These are phyloP conservation scores for Crenichthys baileyi DNA, from an alignment of 2,797 vertebrate species.

Conservation along the genomic window DNA sequence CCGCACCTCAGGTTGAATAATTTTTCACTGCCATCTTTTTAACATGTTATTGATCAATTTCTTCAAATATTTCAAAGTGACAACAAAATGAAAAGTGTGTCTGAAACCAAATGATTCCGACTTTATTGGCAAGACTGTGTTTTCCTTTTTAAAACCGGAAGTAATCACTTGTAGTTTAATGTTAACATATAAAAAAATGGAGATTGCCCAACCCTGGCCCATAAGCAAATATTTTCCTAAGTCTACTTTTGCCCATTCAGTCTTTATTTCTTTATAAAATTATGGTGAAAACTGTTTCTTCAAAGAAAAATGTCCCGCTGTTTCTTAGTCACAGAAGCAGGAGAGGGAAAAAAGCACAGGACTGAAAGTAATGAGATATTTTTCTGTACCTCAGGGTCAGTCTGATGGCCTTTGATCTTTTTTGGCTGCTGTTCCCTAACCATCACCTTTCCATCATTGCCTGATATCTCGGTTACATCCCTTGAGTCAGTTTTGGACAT, in stretches of 20 bases:
- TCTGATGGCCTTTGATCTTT: constrained; percentile 22
- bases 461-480: constrained; percentile 3
- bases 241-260: background rate
- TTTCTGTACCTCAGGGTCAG: background rate
- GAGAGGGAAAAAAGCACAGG: background rate
- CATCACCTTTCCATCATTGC: constrained; percentile 4
- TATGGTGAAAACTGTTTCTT: background rate
- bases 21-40: too few relatives aligned
- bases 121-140: background rate
- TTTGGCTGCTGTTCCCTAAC: background rate
- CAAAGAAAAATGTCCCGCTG: background rate
- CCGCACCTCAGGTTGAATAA: too few relatives aligned
- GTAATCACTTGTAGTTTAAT: background rate
- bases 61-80: background rate
- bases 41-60: background rate
- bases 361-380: constrained; percentile 16
- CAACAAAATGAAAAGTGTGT: background rate
- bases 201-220: too few relatives aligned
- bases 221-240: too few relatives aligned
- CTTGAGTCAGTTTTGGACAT: background rate
- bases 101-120: background rate
- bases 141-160: background rate
- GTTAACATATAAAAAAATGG: too few relatives aligned
- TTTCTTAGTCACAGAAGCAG: background rate
- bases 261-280: background rate